Conservation (phyloP, 2,797 vertebrate species). For the Strix occidentalis region DNA sequence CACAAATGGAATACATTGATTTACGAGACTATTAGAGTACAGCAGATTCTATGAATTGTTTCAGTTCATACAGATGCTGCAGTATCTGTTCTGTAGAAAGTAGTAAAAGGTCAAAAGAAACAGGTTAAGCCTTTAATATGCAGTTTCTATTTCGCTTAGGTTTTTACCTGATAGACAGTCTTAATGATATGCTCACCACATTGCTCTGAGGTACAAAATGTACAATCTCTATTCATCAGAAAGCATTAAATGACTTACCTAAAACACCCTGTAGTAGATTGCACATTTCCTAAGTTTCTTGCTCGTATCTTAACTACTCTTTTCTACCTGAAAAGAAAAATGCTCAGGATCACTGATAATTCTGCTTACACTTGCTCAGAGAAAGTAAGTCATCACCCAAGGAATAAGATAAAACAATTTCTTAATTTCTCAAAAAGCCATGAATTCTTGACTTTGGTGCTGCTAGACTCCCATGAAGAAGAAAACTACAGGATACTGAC, state of each 20-base stretch:
- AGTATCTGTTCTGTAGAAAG: background rate
- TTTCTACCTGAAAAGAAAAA: background rate
- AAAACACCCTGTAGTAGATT: background rate
- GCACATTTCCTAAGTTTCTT: background rate
- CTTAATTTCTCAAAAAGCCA: background rate
- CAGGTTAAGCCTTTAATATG: background rate
- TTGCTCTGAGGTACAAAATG: background rate
- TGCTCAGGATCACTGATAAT: background rate
- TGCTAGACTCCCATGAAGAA: background rate
- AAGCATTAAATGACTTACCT: background rate
- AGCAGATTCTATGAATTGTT: background rate
- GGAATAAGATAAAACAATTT: background rate
- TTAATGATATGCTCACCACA: background rate
- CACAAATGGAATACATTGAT: background rate
- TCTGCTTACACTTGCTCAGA: background rate
- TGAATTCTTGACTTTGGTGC: background rate
- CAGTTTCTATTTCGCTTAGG: background rate
- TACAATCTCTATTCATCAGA: background rate
- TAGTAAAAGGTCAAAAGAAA: background rate
- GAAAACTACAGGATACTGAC: background rate
- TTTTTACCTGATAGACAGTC: background rate
- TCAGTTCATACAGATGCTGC: background rate
- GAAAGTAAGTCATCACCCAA: background rate
- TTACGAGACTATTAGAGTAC: background rate
- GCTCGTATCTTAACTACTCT: background rate